Evolutionary conservation across 2,797 vertebrate genomes (phyloP).

Genomic region (Tympanoctomys barrerae): DNA sequence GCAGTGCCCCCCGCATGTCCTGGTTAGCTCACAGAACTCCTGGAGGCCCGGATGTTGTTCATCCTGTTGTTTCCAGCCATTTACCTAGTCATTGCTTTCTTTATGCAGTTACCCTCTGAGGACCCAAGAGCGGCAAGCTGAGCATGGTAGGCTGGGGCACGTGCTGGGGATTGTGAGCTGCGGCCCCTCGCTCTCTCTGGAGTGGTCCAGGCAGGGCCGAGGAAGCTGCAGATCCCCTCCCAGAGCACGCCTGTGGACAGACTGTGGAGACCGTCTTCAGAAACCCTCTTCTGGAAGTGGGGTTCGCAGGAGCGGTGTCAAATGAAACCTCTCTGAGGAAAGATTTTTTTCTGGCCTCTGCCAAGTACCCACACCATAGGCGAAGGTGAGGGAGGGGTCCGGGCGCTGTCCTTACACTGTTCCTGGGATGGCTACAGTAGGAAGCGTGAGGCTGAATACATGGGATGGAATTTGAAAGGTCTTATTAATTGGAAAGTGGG

Average conservation of each 20-base stretch:
- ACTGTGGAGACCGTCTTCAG: constrained; percentile 8
- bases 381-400: neutral
- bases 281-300: constrained; percentile 3
- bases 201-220: neutral
- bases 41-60: constrained; percentile 58
- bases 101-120: constrained; percentile 62
- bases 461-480: neutral
- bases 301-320: neutral
- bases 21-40: constrained; percentile 22
- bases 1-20: neutral
- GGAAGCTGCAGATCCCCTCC: neutral
- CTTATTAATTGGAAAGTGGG: neutral
- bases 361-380: neutral
- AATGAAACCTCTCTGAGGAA: neutral
- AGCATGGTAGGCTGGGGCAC: neutral
- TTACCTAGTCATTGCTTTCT: constrained; percentile 70
- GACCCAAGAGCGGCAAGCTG: constrained; percentile 50
- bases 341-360: neutral
- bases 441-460: neutral
- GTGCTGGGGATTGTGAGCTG: neutral
- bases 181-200: no score
- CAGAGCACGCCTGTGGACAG: neutral
- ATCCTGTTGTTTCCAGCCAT: constrained; percentile 60
- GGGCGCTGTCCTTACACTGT: neutral
- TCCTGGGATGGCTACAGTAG: neutral